Base-by-base conservation (phyloP, 2,888 invertebrate species). In the Nysson spinosus region DNA sequence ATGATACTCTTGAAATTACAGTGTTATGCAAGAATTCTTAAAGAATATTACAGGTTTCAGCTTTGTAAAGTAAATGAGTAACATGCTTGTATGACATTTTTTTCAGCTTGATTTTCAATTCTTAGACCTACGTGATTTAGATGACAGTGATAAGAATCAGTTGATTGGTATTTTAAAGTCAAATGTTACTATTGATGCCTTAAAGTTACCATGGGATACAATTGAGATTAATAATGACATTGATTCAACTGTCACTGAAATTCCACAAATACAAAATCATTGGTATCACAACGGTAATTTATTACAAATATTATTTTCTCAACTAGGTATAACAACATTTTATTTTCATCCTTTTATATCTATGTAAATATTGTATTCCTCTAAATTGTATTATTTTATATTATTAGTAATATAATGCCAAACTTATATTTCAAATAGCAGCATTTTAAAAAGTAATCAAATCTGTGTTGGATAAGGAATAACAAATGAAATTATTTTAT, bases 121-220 rank as follows among this genome's bases (percentile, higher is more conserved):
- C 68, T 70, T 85, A 72, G 80, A 85, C 69, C 64, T 83, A 47
- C 47, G 63, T 19, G 82, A 75, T 69, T 75, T 84, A 72, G 78
- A 80, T 63, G 81, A 80, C 11, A 77, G 57, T 34, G 73, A 71
- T 43, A 80, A 69, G 60, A 75, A 77, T 61, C 74, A 81, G 51
- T 71, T 85, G 40, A 69, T 70, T 30, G 71, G 75, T 11, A 81
- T 83, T 65, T 66, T 85, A 24, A 80, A 75, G 55, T 75, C 79
- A 6, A 78, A 74, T 49, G 50, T 72, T 19, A 40, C 62, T 11
- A 65, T 63, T 16, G 79, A 78, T 39, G 74, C 75, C 28, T 68
- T 83, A 46, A 81, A 82, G 61, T 62, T 85, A 52, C 84, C 85
- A 44, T 84, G 85, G 84, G 80, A 83, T 43, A 78, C 72, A 5